Conservation (phyloP, 2,113 vertebrate species). For the Gulo gulo region DNA sequence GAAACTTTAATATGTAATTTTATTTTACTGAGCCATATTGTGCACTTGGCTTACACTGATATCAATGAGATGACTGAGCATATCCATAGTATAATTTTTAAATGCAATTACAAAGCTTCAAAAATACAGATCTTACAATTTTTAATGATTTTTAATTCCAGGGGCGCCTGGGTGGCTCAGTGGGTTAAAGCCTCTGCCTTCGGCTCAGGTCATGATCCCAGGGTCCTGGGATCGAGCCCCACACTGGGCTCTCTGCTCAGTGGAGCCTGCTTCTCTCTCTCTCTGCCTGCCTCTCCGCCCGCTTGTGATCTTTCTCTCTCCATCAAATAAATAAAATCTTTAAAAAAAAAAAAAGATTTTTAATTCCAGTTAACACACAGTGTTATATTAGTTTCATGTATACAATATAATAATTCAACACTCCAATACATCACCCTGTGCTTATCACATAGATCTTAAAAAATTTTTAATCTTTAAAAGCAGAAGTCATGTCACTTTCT, state of each 20-base stretch:
- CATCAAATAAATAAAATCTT: too few relatives aligned
- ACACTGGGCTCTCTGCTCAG: too few relatives aligned
- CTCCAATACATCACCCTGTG: background rate
- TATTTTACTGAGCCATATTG: background rate
- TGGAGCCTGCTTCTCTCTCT: too few relatives aligned
- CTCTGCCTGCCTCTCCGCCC: too few relatives aligned
- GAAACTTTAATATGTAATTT: background rate
- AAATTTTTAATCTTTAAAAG: background rate
- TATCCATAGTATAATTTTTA: background rate
- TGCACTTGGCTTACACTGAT: background rate
- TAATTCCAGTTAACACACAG: background rate
- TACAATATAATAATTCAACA: background rate
- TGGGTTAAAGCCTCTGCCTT: too few relatives aligned
- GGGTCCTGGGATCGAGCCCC: too few relatives aligned
- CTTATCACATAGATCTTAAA: background rate
- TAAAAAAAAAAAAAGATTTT: background rate
- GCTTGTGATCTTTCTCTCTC: too few relatives aligned
- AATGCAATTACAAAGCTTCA: constrained; percentile 3
- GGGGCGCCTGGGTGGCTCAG: too few relatives aligned
- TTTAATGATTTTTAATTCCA: background rate
- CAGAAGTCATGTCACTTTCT: background rate
- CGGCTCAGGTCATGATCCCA: too few relatives aligned
- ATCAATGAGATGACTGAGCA: background rate
- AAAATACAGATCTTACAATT: background rate
- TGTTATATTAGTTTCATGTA: background rate